Percentiles rank a stretch among this genome's conserved stretches.
Conservation (phyloP, 64 coral and sea anemone genomes). For the Platygyra sinensis region DNA sequence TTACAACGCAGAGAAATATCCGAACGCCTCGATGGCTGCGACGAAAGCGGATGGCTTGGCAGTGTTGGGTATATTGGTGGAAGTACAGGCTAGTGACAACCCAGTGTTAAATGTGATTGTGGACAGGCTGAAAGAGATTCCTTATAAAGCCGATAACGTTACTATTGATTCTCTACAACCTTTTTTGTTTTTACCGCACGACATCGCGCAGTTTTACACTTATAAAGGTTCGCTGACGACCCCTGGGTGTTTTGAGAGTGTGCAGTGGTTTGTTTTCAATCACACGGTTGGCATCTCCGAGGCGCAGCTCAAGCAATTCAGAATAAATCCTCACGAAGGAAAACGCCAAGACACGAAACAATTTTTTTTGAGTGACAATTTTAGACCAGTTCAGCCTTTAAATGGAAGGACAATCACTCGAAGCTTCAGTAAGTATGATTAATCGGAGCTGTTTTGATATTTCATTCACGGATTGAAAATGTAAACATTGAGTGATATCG, state of each 20-base stretch:
- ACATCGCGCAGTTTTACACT: constrained; percentile 56
- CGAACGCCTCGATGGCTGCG: neutral
- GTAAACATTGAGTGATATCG: neutral
- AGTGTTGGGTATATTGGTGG: constrained; percentile 52
- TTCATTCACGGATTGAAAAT: neutral
- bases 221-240: constrained; percentile 82
- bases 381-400: constrained; percentile 68
- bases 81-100: constrained; percentile 32
- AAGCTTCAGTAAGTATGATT: constrained; percentile 84
- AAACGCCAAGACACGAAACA: constrained; percentile 42
- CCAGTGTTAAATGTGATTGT: constrained; percentile 27
- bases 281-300: constrained; percentile 52
- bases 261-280: constrained; percentile 92
- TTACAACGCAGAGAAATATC: constrained; percentile 62
- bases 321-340: constrained; percentile 29
- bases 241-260: constrained; percentile 70
- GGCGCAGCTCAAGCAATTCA: constrained; percentile 55
- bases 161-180: constrained; percentile 22
- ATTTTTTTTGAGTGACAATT: constrained; percentile 64
- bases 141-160: constrained; percentile 34
- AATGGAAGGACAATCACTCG: constrained; percentile 57
- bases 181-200: constrained; percentile 49
- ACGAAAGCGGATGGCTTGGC: constrained; percentile 44
- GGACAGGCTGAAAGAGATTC: constrained; percentile 37
- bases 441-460: neutral